Evolutionary conservation across 2,888 invertebrate genomes (phyloP), one percentile per base, ranked within the genome.

Genomic region (Gymnoscelis rufifasciata): DNA sequence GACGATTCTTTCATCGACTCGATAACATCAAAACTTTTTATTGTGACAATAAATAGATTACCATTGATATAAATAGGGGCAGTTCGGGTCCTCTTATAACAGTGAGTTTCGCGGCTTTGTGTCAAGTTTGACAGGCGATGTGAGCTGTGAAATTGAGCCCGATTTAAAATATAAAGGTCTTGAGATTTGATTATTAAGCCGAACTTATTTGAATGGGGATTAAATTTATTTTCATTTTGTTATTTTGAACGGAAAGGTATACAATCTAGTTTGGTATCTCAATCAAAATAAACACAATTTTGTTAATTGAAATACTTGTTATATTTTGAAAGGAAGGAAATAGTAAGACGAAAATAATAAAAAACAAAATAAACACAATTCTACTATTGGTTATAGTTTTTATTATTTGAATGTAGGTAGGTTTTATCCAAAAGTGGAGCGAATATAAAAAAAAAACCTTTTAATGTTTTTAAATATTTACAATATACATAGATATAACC

Each of bases 41-140:
- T 81, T 80, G 74, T 83, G 74, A 84, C 86, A 87, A 87, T 86
- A 88, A 86, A 86, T 86, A 86, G 84, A 86, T 86, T 86, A 84
- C 68, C 72, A 83, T 79, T 80, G 77, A 76, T 83, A 87, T 86
- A 87, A 87, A 88, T 86, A 86, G 86, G 80, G 74, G 77, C 80
- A 79, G 84, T 82, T 78, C 72, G 78, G 75, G 72, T 75, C 78
- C 75, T 71, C 70, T 69, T 70, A 78, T 82, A 84, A 84, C 82
- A 69, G 78, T 74, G 68, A 80, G 74, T 78, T 83, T 83, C 76
- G 76, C 74, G 73, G 88, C 87, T 88, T 87, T 86, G 68, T 78
- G 88, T 87, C 88, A 78, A 60, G 50, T 76, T 74, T 88, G 88
- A 88, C 88, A 86, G 83, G 83, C 81, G 77, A 77, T 83, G 79